Evolutionary conservation across 2,797 vertebrate species (phyloP).

Genomic region (Kryptopterus vitreolus): DNA sequence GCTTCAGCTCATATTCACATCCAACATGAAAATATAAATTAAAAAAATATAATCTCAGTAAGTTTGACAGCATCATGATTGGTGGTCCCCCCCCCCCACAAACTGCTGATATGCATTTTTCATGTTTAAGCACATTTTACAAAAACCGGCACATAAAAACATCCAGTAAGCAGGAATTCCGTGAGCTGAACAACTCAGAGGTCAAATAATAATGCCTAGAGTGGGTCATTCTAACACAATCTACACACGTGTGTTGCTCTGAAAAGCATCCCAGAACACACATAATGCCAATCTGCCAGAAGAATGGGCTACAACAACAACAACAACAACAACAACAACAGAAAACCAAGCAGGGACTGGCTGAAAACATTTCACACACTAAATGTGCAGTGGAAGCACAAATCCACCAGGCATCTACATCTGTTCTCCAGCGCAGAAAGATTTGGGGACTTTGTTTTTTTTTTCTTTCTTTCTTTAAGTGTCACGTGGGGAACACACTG

Average conservation of each 20-base stretch:
- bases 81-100: too few species aligned
- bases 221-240: not conserved
- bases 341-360: not conserved
- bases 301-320: not conserved
- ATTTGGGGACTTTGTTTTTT: not conserved
- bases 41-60: not conserved
- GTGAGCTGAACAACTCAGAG: not conserved
- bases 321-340: too few species aligned
- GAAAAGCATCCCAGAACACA: constrained; percentile 9
- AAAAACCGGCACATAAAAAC: not conserved
- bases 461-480: not conserved
- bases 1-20: not conserved
- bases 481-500: constrained; percentile 22
- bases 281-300: not conserved
- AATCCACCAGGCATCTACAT: constrained; percentile 27
- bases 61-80: not conserved
- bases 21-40: not conserved
- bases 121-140: not conserved
- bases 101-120: not conserved
- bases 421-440: constrained; percentile 34
- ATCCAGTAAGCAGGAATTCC: too few species aligned
- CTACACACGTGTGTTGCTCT: not conserved
- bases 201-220: not conserved
- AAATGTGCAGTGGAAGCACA: constrained; percentile 16
- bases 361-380: not conserved